Evolutionary conservation across 2,797 vertebrate species (phyloP).

Genomic region (Varecia variegata): DNA sequence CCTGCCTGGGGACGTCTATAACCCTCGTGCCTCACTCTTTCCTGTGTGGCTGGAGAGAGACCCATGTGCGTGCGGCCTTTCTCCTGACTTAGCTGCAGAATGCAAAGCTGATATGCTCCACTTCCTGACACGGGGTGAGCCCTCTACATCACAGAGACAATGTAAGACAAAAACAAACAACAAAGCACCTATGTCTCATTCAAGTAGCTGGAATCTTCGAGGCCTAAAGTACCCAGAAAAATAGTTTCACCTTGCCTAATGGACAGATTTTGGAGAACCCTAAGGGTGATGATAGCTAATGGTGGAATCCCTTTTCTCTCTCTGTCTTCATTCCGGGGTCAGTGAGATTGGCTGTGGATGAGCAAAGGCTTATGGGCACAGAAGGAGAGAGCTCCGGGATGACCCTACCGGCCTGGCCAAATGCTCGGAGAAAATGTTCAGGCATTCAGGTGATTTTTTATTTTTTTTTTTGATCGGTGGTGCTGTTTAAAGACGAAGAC

Average conservation of each 20-base stretch:
- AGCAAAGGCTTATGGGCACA: neutral
- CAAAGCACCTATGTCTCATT: neutral
- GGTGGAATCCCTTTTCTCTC: neutral
- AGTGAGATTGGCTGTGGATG: neutral
- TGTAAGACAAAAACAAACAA: neutral
- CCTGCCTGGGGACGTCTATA: neutral
- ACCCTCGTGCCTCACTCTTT: neutral
- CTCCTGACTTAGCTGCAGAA: neutral
- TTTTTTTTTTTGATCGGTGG: neutral
- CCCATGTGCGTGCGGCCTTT: neutral
- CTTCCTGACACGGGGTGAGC: neutral
- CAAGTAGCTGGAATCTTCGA: neutral
- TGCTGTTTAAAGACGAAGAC: constrained; percentile 33
- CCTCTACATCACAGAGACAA: neutral
- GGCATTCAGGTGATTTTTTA: neutral
- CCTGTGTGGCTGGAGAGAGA: neutral
- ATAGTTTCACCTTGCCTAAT: neutral
- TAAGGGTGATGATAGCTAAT: neutral
- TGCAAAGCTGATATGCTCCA: neutral
- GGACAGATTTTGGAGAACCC: neutral
- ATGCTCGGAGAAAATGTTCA: neutral
- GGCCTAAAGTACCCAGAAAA: neutral
- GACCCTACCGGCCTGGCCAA: neutral
- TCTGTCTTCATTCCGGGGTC: neutral
- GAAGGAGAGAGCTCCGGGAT: neutral